These are phyloP conservation scores for Delia radicum DNA, from an alignment of 1,140 invertebrate genomes.

Conservation along the genomic window DNA sequence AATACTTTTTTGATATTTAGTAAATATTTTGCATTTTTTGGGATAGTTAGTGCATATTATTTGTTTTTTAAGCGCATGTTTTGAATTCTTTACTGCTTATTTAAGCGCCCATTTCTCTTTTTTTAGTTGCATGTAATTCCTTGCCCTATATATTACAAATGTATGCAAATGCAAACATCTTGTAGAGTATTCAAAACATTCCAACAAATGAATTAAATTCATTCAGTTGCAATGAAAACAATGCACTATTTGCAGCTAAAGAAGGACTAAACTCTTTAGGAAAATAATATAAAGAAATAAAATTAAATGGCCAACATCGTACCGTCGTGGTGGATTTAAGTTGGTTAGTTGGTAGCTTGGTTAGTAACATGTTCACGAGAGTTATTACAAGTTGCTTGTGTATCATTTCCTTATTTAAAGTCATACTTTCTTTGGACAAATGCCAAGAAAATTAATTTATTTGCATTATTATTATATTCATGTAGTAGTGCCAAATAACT, in stretches of 20 bases:
- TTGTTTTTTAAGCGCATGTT: too few species aligned
- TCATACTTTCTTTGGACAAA: neutral
- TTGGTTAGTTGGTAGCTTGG: neutral
- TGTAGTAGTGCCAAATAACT: neutral
- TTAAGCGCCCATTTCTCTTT: too few species aligned
- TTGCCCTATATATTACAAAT: neutral
- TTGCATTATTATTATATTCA: neutral
- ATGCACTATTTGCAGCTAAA: neutral
- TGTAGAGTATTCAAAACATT: neutral
- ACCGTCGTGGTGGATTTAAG: neutral
- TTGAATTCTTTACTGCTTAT: too few species aligned
- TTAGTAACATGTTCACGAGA: neutral
- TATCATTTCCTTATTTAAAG: neutral
- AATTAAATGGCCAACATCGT: neutral
- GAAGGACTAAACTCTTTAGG: neutral
- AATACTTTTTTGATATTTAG: too few species aligned
- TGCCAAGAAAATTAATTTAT: constrained; percentile 5
- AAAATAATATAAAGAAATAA: neutral
- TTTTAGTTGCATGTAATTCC: too few species aligned
- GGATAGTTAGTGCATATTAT: too few species aligned
- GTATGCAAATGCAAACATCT: neutral
- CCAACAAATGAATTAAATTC: neutral
- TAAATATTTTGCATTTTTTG: too few species aligned
- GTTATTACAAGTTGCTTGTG: constrained; percentile 4
- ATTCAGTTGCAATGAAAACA: neutral